phyloP scores from a whole-genome alignment of 37 sponge, comb jelly and placozoan genomes.

The Ephydatia muelleri region DNA sequence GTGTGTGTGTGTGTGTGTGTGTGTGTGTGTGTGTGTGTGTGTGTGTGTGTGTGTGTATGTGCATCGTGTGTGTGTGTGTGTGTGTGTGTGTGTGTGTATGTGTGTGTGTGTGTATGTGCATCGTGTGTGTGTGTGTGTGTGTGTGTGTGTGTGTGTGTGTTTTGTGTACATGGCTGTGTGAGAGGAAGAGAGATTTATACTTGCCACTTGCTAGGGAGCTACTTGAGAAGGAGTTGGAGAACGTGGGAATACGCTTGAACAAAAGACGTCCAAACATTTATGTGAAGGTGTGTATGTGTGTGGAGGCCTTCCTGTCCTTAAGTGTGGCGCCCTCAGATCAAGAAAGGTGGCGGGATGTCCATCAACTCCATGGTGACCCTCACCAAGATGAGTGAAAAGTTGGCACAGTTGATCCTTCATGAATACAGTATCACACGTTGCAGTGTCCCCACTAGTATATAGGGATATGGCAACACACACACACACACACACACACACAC shows the following conservation, averaged over 20 bases:
- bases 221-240: conserved; percentile 90
- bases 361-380: conserved; percentile 88
- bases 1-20: conserved; percentile 4
- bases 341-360: conserved; percentile 95
- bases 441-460: neutral
- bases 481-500: conserved; percentile 3
- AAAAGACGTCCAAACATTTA: conserved; percentile 94
- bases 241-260: conserved; percentile 94
- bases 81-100: conserved; percentile 4
- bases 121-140: conserved; percentile 14
- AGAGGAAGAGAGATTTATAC: neutral
- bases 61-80: neutral
- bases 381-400: conserved; percentile 91
- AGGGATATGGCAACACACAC: neutral
- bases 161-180: neutral
- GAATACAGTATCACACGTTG: conserved; percentile 89
- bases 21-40: conserved; percentile 25
- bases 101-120: neutral
- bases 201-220: conserved; percentile 50
- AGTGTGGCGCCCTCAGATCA: conserved; percentile 41
- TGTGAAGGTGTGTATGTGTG: conserved; percentile 78
- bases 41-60: conserved; percentile 6
- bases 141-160: conserved; percentile 15
- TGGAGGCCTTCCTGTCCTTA: neutral
- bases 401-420: conserved; percentile 93